Evolutionary conservation across 2,797 vertebrate species (phyloP), one percentile per base, ranked within the genome.

Genomic region (Sebastes aleutianus): DNA sequence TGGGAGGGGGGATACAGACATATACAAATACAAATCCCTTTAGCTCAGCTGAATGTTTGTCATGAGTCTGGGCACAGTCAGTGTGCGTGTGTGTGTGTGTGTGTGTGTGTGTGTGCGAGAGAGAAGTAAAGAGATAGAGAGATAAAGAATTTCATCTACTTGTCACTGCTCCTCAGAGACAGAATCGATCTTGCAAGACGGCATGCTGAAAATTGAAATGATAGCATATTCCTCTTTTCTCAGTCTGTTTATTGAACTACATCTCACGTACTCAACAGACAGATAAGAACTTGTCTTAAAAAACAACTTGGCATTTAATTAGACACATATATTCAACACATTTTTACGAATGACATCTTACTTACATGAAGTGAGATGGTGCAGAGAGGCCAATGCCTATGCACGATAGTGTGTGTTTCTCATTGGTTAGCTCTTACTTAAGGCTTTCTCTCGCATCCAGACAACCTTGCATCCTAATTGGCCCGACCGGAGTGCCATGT

Each of bases 81-180:
- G 29, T 11, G 31, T 1, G 27, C 1, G 31, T 27, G 27, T 5
- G 67, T 54, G 54, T 29, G 31, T 53, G 43, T 58, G 24, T 27
- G 27, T 11, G 29, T 9, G 32, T 53, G 68, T 61, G 54, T 58
- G 32, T 59, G 43, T 58, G 53, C 29, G 54, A 6, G 53, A 32
- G 7, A 18, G 56, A 56, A 20, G 20, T 26, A 24, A 1, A 26
- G 27, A 39, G 47, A 65, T 58, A 14, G 69, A 63, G 43, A 71
- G 80, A 84, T 32, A 59, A 65, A 79, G 39, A 83, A 83, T 81
- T 89, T 67, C 50, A 85, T 88, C 70, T 76, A 76, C 82, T 70
- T 70, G 80, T 80, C 81, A 68, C 61, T 59, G 71, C n/a, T 61
- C 57, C 74, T 89, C 69, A 53, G 62, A 74, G 84, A 76, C 57